Conservation (phyloP, 2,797 vertebrate species). For the Pyrocephalus nanus region DNA sequence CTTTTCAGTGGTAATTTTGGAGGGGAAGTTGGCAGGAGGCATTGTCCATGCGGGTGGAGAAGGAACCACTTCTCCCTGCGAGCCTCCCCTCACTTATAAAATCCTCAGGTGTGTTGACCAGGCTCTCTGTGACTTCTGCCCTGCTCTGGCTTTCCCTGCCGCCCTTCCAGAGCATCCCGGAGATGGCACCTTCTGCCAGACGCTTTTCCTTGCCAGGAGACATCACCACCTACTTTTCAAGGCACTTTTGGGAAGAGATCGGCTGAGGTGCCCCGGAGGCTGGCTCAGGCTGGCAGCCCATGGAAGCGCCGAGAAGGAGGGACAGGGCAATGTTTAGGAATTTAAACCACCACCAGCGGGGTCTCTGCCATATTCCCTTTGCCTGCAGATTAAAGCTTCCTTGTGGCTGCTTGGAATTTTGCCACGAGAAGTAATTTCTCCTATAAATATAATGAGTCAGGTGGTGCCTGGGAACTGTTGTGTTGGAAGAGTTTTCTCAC, state of each 20-base stretch:
- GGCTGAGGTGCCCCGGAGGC: neutral
- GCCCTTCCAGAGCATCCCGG: neutral
- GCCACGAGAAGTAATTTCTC: neutral
- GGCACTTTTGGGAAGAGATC: neutral
- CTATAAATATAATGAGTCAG: neutral
- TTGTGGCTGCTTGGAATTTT: neutral
- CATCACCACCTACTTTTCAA: neutral
- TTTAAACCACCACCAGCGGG: neutral
- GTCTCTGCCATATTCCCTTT: neutral
- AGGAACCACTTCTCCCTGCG: neutral
- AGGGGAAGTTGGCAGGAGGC: neutral
- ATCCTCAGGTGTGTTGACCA: neutral
- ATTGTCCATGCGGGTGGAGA: rapidly evolving
- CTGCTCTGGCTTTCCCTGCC: neutral
- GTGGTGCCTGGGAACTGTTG: neutral
- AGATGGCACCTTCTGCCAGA: neutral
- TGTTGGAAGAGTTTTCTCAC: neutral
- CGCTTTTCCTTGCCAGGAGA: neutral
- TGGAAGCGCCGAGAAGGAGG: neutral
- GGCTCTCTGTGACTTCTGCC: neutral
- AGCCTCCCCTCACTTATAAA: neutral
- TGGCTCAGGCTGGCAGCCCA: neutral
- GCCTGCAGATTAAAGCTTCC: neutral
- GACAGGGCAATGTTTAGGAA: neutral
- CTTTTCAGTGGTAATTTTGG: neutral